phyloP scores from a whole-genome alignment of 2,797 vertebrate genomes.

The Coracias cyanogaster region DNA sequence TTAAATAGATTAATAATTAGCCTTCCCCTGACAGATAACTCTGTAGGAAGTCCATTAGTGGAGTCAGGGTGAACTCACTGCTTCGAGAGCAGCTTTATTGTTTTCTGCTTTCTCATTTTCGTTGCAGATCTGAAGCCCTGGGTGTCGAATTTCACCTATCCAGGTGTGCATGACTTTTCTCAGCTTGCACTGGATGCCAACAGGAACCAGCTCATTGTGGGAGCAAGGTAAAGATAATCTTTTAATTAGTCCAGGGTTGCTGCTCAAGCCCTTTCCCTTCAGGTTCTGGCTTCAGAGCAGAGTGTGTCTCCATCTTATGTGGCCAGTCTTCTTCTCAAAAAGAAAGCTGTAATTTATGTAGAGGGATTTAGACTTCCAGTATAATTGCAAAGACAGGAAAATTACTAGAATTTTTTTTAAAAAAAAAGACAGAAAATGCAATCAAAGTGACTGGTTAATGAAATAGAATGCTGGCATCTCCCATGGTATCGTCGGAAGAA shows the following conservation, averaged over 20 bases:
- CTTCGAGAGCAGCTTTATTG: slow-evolving; percentile 33
- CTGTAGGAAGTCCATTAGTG: slow-evolving; percentile 30
- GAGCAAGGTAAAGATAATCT: slow-evolving; percentile 90
- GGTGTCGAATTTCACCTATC: slow-evolving; percentile 91
- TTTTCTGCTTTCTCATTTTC: slow-evolving; percentile 57
- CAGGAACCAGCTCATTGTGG: slow-evolving; percentile 96
- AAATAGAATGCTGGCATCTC: slow-evolving; percentile 45
- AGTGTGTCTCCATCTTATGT: slow-evolving; percentile 1
- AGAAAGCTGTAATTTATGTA: slow-evolving; percentile 41
- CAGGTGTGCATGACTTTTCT: slow-evolving; percentile 92
- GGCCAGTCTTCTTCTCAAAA: not conserved
- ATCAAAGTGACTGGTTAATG: slow-evolving; percentile 53
- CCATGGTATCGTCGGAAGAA: not conserved
- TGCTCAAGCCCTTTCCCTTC: slow-evolving; percentile 10
- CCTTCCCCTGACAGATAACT: not conserved
- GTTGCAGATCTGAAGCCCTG: slow-evolving; percentile 91
- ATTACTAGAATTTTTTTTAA: slow-evolving; percentile 13
- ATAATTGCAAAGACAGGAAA: slow-evolving; percentile 63
- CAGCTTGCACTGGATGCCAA: slow-evolving; percentile 95
- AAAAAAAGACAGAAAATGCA: not conserved
- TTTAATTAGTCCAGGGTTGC: slow-evolving; percentile 29
- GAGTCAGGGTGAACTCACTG: not conserved
- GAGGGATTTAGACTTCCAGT: slow-evolving; percentile 13
- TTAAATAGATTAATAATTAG: slow-evolving; percentile 44
- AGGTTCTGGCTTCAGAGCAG: slow-evolving; percentile 4